Evolutionary conservation across 2,113 vertebrate genomes (phyloP).

Genomic region (Loxodonta africana): DNA sequence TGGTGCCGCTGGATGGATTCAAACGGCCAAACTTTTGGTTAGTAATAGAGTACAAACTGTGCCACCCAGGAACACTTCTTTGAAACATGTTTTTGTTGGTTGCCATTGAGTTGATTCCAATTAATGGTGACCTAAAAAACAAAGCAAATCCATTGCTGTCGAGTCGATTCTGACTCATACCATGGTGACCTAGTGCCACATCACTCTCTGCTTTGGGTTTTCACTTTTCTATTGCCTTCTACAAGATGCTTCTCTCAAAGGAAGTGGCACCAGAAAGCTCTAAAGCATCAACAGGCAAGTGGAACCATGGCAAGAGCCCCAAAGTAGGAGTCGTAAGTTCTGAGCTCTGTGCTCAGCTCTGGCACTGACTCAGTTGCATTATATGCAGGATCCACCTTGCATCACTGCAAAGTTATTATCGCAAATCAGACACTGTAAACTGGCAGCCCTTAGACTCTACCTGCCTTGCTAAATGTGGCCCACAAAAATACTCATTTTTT

Average conservation of each 20-base stretch:
- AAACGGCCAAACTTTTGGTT: not conserved
- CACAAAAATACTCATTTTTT: conserved; percentile 52
- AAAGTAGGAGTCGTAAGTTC: not conserved
- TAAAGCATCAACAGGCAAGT: not conserved
- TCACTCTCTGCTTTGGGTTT: not conserved
- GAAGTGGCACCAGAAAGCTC: not conserved
- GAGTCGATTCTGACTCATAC: not conserved
- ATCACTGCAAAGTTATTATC: not conserved
- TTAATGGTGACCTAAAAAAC: too few species aligned
- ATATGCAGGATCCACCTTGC: not conserved
- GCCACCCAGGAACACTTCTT: not conserved
- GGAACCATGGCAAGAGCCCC: not conserved
- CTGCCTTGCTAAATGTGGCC: not conserved
- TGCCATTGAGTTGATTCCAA: too few species aligned
- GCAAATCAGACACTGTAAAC: not conserved
- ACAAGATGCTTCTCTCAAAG: not conserved
- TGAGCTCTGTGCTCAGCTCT: not conserved
- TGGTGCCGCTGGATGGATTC: not conserved
- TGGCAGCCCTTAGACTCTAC: not conserved
- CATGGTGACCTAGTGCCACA: not conserved
- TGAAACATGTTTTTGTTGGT: not conserved
- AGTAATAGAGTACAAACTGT: not conserved
- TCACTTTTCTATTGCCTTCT: not conserved
- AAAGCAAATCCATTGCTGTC: too few species aligned
- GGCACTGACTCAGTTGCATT: not conserved